phyloP scores from a whole-genome alignment of 2,888 invertebrate species.

The Uropetala carovei region DNA sequence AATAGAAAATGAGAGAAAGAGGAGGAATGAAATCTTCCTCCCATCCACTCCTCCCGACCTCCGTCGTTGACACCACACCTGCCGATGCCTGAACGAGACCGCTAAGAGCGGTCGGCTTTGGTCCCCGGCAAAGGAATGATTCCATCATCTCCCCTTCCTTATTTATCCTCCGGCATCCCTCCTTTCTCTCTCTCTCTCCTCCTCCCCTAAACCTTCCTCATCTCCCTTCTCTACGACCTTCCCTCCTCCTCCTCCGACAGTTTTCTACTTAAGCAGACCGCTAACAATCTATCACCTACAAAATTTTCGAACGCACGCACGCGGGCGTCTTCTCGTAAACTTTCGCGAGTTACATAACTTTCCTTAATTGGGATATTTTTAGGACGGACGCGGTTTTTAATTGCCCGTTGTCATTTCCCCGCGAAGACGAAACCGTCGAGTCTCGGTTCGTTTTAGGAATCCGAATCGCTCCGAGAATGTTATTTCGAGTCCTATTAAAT shows the following conservation, averaged over 20 bases:
- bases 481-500: neutral
- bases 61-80: constrained; percentile 50
- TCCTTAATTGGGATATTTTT: constrained; percentile 44
- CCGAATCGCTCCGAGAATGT: neutral
- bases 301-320: neutral
- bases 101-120: constrained; percentile 27
- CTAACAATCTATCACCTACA: constrained; percentile 44
- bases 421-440: neutral
- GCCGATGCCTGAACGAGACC: constrained; percentile 28
- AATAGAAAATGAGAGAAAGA: neutral
- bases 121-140: constrained; percentile 38
- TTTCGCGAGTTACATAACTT: constrained; percentile 30
- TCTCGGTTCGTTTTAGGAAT: neutral
- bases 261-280: neutral
- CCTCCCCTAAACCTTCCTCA: neutral
- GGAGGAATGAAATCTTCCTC: neutral
- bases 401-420: neutral
- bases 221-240: neutral
- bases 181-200: neutral
- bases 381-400: neutral
- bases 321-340: constrained; percentile 33
- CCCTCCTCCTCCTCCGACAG: neutral
- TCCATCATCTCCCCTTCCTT: constrained; percentile 39
- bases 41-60: neutral
- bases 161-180: constrained; percentile 40